phyloP scores from a whole-genome alignment of 2,888 invertebrate genomes.

The Drosophila niveifrons region DNA sequence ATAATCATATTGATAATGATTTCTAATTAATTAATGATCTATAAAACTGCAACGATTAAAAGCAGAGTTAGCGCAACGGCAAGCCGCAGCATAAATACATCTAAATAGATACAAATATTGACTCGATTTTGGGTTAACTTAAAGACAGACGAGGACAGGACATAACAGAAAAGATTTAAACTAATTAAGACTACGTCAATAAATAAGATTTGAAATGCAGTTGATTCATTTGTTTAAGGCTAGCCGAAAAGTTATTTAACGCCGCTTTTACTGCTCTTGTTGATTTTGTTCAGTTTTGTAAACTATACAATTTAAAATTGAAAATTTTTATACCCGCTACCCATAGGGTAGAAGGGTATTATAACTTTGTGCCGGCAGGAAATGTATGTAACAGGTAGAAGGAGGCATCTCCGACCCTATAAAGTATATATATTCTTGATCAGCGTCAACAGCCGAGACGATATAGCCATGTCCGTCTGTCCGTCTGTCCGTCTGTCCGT shows the following conservation, averaged over 20 bases:
- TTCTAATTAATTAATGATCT: background rate
- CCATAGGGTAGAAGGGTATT: no score
- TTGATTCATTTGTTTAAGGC: slow-evolving; percentile 34
- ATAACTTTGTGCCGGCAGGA: no score
- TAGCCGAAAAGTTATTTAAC: slow-evolving; percentile 40
- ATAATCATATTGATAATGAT: slow-evolving; percentile 6
- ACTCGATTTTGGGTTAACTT: background rate
- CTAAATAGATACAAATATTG: background rate
- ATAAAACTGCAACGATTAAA: slow-evolving; percentile 20
- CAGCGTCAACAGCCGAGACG: no score
- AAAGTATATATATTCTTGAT: no score
- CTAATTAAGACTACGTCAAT: background rate
- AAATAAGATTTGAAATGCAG: slow-evolving; percentile 39
- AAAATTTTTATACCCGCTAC: no score
- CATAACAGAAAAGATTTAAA: background rate
- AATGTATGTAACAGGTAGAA: no score
- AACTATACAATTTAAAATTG: slow-evolving; percentile 46
- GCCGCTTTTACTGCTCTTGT: slow-evolving; percentile 2
- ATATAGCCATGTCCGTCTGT: no score
- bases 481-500: no score
- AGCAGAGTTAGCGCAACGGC: background rate
- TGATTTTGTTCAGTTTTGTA: slow-evolving; percentile 35
- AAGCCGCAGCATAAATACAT: background rate
- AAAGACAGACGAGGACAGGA: background rate
- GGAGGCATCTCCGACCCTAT: no score